Conservation (phyloP, 2,797 vertebrate species). For the Pipistrellus kuhlii region DNA sequence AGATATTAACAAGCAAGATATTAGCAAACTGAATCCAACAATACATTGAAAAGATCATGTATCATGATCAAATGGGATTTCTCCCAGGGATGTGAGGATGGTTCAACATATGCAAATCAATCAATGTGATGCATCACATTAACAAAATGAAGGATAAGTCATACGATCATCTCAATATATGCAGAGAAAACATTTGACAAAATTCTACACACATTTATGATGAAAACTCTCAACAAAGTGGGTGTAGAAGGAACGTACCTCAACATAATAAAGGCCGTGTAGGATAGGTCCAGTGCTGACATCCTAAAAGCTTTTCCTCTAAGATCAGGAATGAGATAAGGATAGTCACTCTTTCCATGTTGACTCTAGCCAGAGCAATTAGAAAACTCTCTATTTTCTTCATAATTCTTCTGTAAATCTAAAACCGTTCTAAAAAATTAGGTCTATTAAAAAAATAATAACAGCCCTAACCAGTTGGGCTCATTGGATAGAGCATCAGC, state of each 20-base stretch:
- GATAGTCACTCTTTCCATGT: neutral
- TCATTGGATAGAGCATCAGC: no score
- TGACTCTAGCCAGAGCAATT: neutral
- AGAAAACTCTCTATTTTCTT: neutral
- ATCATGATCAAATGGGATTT: neutral
- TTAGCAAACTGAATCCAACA: neutral
- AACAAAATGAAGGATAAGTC: neutral
- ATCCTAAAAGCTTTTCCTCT: neutral
- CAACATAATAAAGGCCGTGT: neutral
- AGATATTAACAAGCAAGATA: neutral
- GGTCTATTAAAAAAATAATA: neutral
- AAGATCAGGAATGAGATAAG: neutral
- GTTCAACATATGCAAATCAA: neutral
- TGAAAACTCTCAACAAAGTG: constrained; percentile 1
- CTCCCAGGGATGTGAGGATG: neutral
- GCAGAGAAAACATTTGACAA: neutral
- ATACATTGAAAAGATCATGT: neutral
- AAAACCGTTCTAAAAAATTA: constrained; percentile 26
- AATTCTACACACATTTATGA: neutral
- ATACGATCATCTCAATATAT: neutral
- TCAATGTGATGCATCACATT: no score
- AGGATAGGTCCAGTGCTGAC: neutral
- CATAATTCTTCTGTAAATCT: constrained; percentile 37
- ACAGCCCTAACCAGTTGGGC: no score
- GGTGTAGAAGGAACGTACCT: neutral